These are phyloP conservation scores for Cheilosia impressa DNA, from an alignment of 2,888 invertebrate genomes.

Conservation along the genomic window DNA sequence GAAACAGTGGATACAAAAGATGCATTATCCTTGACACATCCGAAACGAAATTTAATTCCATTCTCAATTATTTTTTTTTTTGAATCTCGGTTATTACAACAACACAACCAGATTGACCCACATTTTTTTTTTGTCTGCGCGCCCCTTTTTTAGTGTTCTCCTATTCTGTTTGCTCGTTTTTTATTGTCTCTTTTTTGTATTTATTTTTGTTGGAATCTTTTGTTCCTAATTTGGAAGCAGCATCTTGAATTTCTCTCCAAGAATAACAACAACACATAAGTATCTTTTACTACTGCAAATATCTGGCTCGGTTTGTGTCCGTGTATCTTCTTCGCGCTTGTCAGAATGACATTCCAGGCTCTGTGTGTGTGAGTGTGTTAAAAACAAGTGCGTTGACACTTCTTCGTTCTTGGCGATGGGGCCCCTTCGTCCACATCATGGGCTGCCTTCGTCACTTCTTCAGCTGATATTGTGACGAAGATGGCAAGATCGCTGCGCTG, in stretches of 20 bases:
- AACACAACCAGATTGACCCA: slow-evolving; percentile 81
- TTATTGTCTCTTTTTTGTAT: slow-evolving; percentile 12
- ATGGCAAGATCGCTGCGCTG: slow-evolving; percentile 13
- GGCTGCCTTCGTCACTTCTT: slow-evolving; percentile 71
- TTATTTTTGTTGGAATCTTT: slow-evolving; percentile 47
- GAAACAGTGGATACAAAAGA: slow-evolving; percentile 31
- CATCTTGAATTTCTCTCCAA: slow-evolving; percentile 61
- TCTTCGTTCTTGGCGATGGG: slow-evolving; percentile 65
- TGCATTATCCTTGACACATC: slow-evolving; percentile 4
- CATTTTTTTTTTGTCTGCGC: slow-evolving; percentile 76
- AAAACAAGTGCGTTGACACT: slow-evolving; percentile 83
- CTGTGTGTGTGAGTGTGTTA: slow-evolving; percentile 40
- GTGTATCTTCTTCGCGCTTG: slow-evolving; percentile 32
- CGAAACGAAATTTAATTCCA: background rate
- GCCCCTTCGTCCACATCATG: slow-evolving; percentile 5
- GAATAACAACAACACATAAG: slow-evolving; percentile 14
- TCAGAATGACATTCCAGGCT: slow-evolving; percentile 67
- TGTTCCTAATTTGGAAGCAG: slow-evolving; percentile 68
- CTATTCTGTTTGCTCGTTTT: slow-evolving; percentile 36
- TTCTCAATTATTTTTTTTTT: slow-evolving; percentile 20
- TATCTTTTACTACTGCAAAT: slow-evolving; percentile 24
- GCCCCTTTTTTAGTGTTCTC: slow-evolving; percentile 58
- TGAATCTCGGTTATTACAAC: slow-evolving; percentile 38
- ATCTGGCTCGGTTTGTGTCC: slow-evolving; percentile 15
- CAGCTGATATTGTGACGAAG: slow-evolving; percentile 73